These are phyloP conservation scores for Hypomecis atomaria DNA, from an alignment of 2,888 invertebrate species.

Conservation along the genomic window DNA sequence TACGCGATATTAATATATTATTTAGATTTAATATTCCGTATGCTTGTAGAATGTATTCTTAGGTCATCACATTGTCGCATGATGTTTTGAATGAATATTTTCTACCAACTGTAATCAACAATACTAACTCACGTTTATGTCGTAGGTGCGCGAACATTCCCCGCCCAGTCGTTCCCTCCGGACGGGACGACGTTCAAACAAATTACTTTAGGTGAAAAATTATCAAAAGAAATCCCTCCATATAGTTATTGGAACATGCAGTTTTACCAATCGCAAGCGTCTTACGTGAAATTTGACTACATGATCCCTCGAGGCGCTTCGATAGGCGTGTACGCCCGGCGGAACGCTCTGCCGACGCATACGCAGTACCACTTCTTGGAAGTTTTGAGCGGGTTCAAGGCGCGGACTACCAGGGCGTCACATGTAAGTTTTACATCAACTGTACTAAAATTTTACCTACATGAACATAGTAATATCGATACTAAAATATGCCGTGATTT, in stretches of 20 bases:
- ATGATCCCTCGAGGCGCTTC: slow-evolving; percentile 95
- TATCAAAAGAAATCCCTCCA: slow-evolving; percentile 95
- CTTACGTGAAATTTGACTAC: slow-evolving; percentile 97
- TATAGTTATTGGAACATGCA: slow-evolving; percentile 99
- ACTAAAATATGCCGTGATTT: slow-evolving; percentile 19
- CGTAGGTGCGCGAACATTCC: slow-evolving; percentile 94
- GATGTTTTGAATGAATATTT: slow-evolving; percentile 41
- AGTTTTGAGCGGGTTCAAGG: slow-evolving; percentile 95
- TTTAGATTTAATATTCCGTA: slow-evolving; percentile 17
- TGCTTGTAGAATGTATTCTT: slow-evolving; percentile 30
- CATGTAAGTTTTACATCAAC: slow-evolving; percentile 87
- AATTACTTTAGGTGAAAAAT: slow-evolving; percentile 93
- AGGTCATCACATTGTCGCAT: slow-evolving; percentile 72
- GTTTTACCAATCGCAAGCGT: slow-evolving; percentile 97
- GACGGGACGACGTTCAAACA: slow-evolving; percentile 97
- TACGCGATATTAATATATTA: background rate
- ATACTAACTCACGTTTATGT: slow-evolving; percentile 49
- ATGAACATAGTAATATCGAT: background rate
- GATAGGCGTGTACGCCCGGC: slow-evolving; percentile 97
- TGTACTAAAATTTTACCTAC: too few species aligned
- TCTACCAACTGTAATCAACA: slow-evolving; percentile 13
- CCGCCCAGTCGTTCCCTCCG: slow-evolving; percentile 95
- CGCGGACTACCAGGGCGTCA: slow-evolving; percentile 92
- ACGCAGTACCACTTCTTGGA: slow-evolving; percentile 98
- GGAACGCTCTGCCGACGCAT: slow-evolving; percentile 97